A percentile compares a stretch with the other conserved stretches of the same genome.
These are phyloP conservation scores for Orthonyx spaldingii DNA, from an alignment of 2,113 vertebrate species.

Conservation along the genomic window DNA sequence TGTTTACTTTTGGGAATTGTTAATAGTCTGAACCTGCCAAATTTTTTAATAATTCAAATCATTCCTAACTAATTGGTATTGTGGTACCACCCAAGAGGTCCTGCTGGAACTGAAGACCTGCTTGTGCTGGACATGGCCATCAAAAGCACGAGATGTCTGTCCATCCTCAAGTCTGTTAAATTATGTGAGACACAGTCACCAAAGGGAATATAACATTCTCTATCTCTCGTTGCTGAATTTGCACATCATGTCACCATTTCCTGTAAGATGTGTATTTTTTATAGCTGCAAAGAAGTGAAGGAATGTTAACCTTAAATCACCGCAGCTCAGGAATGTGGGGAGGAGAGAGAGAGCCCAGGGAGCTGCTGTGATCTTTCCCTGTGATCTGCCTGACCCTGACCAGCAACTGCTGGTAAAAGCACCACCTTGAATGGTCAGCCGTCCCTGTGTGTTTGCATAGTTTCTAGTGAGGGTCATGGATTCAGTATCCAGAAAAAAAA, in stretches of 20 bases:
- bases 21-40: neutral
- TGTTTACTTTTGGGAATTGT: neutral
- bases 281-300: neutral
- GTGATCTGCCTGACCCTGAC: neutral
- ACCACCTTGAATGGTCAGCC: neutral
- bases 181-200: neutral
- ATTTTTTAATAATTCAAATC: neutral
- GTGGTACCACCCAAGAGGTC: neutral
- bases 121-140: neutral
- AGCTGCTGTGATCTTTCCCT: neutral
- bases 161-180: neutral
- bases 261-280: neutral
- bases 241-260: neutral
- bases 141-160: neutral
- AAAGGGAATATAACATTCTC: neutral
- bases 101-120: neutral
- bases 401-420: neutral
- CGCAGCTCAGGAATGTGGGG: neutral
- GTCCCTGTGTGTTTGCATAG: neutral
- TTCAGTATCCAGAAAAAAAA: neutral
- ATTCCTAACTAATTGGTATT: neutral
- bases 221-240: neutral
- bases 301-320: neutral
- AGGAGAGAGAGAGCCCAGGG: neutral
- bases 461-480: neutral